Base-by-base conservation (phyloP, 2,113 vertebrate genomes). In the Sitta europaea region DNA sequence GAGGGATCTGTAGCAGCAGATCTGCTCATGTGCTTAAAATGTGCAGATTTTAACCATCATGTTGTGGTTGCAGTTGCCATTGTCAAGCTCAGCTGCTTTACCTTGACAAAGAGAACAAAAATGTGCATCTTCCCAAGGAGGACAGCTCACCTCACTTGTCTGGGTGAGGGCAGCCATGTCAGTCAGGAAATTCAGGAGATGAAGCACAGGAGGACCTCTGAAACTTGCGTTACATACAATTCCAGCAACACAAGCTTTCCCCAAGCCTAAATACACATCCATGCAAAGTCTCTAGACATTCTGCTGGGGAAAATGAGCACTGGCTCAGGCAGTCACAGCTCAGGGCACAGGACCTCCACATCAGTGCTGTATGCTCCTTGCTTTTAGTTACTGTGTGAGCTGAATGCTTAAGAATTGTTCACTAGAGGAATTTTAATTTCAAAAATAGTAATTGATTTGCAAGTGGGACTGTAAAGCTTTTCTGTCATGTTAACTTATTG, bases 371-470 rank as follows among this genome's bases (percentile, higher is more conserved):
- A 2, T 68, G 40, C 54, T 83, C 31, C 71, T 53, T 73, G 28
- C 71, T 88, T 72, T 82, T 24, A 55, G 48, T 75, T 67, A 19
- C 48, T 16, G 17, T 53, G 75, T 40, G 48, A 73, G 31, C 65
- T 57, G 25, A 25, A 14, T 70, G 62, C 77, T 57, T n/a, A 42
- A 58, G 43, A 58, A 51, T 38, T 68, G 45, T 17, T 35, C 24
- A 10, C 16, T 82, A 18, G 74, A 65, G 17, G 35, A 86, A 35
- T 82, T 85, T 74, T 59, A 85, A 75, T 92, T 59, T 9, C 33
- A 84, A 84, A 75, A 51, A 14, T 38, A 19, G 9, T 74, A 54
- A 71, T 85, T 92, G 62, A 76, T 88, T 83, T 76, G 10, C n/a
- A 68, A 53, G 45, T 65, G 23, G n/a, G 8, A n/a, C 61, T 71